Percentiles rank a stretch among this genome's conserved stretches.
Conservation (phyloP, 2,797 vertebrate genomes). For the Pitangus sulphuratus region DNA sequence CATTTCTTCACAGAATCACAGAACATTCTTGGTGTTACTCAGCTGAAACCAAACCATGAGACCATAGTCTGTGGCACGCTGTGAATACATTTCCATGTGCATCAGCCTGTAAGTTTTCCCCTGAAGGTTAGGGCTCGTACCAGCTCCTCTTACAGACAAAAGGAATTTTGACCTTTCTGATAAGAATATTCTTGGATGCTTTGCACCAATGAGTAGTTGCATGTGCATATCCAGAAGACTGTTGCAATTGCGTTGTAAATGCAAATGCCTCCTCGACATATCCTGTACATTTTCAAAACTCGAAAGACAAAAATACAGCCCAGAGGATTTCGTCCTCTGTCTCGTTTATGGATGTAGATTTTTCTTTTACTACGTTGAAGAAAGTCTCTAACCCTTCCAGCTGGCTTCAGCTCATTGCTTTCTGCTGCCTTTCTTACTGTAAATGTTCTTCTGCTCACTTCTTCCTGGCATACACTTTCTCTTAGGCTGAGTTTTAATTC, state of each 20-base stretch:
- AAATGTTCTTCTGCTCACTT: conserved; percentile 6
- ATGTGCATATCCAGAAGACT: not conserved
- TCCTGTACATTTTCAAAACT: not conserved
- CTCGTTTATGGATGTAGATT: not conserved
- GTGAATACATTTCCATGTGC: not conserved
- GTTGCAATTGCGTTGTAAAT: not conserved
- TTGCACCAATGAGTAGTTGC: not conserved
- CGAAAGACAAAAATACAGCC: not conserved
- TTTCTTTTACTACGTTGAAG: not conserved
- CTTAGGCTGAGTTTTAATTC: conserved; percentile 10
- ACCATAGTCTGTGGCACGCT: not conserved
- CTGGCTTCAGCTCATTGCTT: not conserved
- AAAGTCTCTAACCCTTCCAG: conserved; percentile 14
- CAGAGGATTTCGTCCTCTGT: not conserved
- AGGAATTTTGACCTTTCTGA: not conserved
- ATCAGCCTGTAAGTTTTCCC: not conserved
- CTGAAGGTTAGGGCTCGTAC: not conserved
- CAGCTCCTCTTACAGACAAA: not conserved
- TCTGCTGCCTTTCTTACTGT: not conserved
- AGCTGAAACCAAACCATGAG: not conserved
- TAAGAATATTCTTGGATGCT: not conserved
- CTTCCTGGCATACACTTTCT: not conserved
- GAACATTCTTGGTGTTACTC: not conserved
- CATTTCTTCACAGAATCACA: not conserved
- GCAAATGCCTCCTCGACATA: not conserved